Conservation (phyloP, 2,113 vertebrate genomes). For the Edolisoma coerulescens region DNA sequence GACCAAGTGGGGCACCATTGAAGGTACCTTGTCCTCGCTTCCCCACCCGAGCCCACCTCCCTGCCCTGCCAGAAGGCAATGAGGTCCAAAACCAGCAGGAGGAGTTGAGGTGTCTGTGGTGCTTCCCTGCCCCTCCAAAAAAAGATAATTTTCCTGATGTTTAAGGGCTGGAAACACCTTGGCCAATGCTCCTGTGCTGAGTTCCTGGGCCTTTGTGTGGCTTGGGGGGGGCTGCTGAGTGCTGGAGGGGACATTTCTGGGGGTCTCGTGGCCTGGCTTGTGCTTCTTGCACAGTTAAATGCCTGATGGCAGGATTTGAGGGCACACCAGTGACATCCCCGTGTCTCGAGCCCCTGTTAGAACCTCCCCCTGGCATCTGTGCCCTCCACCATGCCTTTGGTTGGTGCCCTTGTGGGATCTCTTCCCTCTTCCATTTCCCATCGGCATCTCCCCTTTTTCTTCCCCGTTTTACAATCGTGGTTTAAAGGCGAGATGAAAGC, state of each 20-base stretch:
- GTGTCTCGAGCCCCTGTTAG: background rate
- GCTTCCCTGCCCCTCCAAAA: background rate
- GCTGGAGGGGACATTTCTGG: background rate
- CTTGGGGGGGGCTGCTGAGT: background rate
- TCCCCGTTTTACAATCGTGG: background rate
- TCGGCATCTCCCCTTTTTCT: background rate
- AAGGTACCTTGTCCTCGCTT: slow-evolving; percentile 77
- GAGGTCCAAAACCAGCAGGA: background rate
- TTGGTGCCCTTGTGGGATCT: background rate
- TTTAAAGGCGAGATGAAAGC: background rate
- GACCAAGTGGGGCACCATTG: slow-evolving; percentile 98
- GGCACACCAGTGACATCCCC: background rate
- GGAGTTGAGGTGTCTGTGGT: background rate
- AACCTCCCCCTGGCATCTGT: background rate
- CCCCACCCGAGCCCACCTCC: background rate
- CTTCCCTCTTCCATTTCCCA: background rate
- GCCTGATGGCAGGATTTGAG: background rate
- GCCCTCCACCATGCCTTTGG: background rate
- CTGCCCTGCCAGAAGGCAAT: background rate
- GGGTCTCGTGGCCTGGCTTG: background rate
- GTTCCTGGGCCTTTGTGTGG: background rate
- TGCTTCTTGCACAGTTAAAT: background rate
- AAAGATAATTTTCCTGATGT: background rate
- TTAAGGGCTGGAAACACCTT: background rate
- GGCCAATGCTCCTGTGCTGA: rapidly evolving